phyloP scores from a whole-genome alignment of 2,113 vertebrate species.

The Apodemus sylvaticus region DNA sequence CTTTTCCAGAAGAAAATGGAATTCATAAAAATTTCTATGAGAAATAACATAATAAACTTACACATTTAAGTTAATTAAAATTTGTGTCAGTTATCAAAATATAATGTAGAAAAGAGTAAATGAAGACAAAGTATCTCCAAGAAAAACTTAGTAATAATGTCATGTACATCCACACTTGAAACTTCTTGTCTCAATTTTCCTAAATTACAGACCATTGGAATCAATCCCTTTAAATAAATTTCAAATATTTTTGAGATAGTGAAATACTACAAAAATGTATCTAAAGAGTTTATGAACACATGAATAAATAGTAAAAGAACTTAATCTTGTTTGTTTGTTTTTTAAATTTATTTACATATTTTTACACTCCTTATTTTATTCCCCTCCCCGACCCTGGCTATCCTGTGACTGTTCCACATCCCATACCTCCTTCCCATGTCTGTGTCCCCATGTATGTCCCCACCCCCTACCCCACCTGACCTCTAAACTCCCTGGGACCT shows the following conservation, averaged over 20 bases:
- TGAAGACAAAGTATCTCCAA: neutral
- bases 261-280: neutral
- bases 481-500: too few relatives aligned
- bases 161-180: neutral
- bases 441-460: too few relatives aligned
- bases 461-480: too few relatives aligned
- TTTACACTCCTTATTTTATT: too few relatives aligned
- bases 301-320: neutral
- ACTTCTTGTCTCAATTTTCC: neutral
- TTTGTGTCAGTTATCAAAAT: neutral
- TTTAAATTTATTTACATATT: too few relatives aligned
- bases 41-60: neutral
- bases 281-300: neutral
- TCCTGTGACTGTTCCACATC: too few relatives aligned
- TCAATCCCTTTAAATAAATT: neutral
- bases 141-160: neutral
- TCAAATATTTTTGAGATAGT: conserved; percentile 13
- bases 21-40: neutral
- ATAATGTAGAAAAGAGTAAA: neutral
- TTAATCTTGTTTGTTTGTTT: neutral
- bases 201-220: neutral
- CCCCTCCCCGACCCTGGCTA: too few relatives aligned
- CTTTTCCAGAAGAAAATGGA: neutral
- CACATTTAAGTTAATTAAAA: neutral
- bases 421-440: too few relatives aligned